These are phyloP conservation scores for Dipus sagitta DNA, from an alignment of 2,797 vertebrate species.

Conservation along the genomic window DNA sequence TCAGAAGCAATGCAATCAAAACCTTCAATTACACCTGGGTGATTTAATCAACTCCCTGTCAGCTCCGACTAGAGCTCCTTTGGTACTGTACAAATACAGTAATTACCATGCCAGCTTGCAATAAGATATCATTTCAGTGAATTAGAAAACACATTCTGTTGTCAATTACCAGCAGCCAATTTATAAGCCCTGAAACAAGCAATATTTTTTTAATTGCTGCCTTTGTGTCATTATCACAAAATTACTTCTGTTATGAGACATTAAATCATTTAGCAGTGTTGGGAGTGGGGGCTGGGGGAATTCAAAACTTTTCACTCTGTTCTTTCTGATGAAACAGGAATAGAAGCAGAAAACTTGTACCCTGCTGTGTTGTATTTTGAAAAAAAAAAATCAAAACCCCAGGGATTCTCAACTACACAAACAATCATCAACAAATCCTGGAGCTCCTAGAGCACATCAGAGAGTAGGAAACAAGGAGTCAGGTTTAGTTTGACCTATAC, in stretches of 20 bases:
- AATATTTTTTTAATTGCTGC: slow-evolving; percentile 80
- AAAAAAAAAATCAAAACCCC: slow-evolving; percentile 62
- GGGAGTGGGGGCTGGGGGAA: slow-evolving; percentile 64
- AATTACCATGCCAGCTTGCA: slow-evolving; percentile 81
- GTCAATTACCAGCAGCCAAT: slow-evolving; percentile 78
- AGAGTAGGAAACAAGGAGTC: not conserved
- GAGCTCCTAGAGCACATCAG: slow-evolving; percentile 62
- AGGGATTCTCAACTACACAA: slow-evolving; percentile 75
- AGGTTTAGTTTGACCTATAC: not conserved
- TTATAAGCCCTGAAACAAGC: not conserved
- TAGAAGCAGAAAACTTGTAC: slow-evolving; percentile 47
- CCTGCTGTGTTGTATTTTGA: slow-evolving; percentile 79
- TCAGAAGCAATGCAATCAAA: slow-evolving; percentile 82
- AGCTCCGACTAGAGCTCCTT: slow-evolving; percentile 70
- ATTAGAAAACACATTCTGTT: slow-evolving; percentile 82
- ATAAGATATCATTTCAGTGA: slow-evolving; percentile 77
- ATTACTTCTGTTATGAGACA: slow-evolving; percentile 80
- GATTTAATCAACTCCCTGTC: slow-evolving; percentile 85
- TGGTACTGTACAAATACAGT: slow-evolving; percentile 77
- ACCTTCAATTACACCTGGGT: slow-evolving; percentile 82
- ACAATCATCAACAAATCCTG: slow-evolving; percentile 75
- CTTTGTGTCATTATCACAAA: slow-evolving; percentile 81
- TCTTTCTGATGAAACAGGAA: slow-evolving; percentile 77
- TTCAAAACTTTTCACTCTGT: slow-evolving; percentile 79
- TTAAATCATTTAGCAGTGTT: slow-evolving; percentile 82